Percentiles rank a stretch among this genome's conserved stretches.
These are phyloP conservation scores for Solenodon paradoxus DNA, from an alignment of 2,113 vertebrate genomes.

Conservation along the genomic window DNA sequence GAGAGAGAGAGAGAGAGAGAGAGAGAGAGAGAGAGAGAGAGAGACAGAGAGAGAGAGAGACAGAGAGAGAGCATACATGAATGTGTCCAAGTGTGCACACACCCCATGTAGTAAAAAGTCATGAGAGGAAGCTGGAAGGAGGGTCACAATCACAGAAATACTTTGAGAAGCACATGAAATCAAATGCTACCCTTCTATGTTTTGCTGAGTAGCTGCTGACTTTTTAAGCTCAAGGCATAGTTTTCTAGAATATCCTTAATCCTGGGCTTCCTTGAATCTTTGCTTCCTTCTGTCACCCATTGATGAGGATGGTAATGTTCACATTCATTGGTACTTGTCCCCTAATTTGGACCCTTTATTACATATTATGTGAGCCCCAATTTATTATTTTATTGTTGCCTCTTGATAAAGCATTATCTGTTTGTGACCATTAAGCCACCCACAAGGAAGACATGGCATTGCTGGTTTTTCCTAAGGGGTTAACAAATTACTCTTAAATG, in stretches of 20 bases:
- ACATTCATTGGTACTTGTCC: neutral
- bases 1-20: neutral
- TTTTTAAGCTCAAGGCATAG: neutral
- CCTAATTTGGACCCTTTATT: neutral
- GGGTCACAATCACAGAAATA: neutral
- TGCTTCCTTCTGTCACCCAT: neutral
- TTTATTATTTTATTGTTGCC: constrained; percentile 23
- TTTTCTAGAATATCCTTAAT: neutral
- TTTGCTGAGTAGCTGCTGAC: neutral
- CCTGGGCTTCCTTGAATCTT: neutral
- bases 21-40: neutral
- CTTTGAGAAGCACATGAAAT: neutral
- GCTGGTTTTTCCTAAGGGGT: constrained; percentile 9
- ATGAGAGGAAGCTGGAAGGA: neutral
- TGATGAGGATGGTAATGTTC: neutral
- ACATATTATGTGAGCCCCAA: neutral
- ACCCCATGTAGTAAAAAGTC: neutral
- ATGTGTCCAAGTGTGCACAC: too few relatives aligned
- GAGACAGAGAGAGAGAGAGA: too few relatives aligned
- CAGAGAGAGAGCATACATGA: too few relatives aligned
- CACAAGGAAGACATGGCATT: constrained; percentile 36
- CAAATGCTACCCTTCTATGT: neutral
- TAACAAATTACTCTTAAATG: constrained; percentile 47
- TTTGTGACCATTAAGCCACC: constrained; percentile 4
- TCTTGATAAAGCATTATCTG: constrained; percentile 38